Base-by-base conservation (phyloP, 2,888 invertebrate genomes). In the Syritta pipiens region DNA sequence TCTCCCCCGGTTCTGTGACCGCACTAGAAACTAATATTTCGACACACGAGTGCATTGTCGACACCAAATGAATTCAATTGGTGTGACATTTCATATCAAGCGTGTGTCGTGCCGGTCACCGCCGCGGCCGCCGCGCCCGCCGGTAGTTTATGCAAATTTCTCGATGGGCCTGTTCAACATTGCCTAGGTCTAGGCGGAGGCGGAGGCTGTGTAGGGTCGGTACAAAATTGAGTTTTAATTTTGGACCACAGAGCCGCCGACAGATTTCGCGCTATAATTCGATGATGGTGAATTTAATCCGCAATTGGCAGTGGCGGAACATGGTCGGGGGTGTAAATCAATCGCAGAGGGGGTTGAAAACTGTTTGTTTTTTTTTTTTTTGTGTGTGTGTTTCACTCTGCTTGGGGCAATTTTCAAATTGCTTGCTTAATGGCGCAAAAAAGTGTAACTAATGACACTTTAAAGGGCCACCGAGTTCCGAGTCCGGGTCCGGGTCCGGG, bases 221-320 rank as follows among this genome's bases (percentile, higher is more conserved):
- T 1, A 30, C 68, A 65, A 76, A 77, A 77, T 77, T 77, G 72
- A 77, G 77, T 77, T 77, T 72, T 77, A 77, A 77, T 77, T 77
- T 53, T 46, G 59, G 19, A 77, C 72, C 77, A 26, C 77, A 77
- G 55, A 19, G 63, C 51, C 19, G 51, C 71, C 53, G 44, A 65
- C 77, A 77, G 77, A 77, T 77, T 77, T 72, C 59, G 46, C 7
- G 44, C 46, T 53, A 72, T 77, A 77, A 77, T 65, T 77, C 65
- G 72, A 77, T 77, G 63, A 71, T 77, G 77, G 77, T 53, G 48
- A 77, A 72, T 77, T 71, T 53, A 72, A 77, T 77, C 59, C 53
- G 35, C 71, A 71, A 77, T 72, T 53, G 77, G 63, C 65, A 32
- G 17, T 30, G 57, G 28, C 51, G 59, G 10, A n/a, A n/a, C 32